Percentiles rank a stretch among this genome's conserved stretches.
phyloP scores from a whole-genome alignment of 2,888 invertebrate genomes.

The Diarsia brunnea region DNA sequence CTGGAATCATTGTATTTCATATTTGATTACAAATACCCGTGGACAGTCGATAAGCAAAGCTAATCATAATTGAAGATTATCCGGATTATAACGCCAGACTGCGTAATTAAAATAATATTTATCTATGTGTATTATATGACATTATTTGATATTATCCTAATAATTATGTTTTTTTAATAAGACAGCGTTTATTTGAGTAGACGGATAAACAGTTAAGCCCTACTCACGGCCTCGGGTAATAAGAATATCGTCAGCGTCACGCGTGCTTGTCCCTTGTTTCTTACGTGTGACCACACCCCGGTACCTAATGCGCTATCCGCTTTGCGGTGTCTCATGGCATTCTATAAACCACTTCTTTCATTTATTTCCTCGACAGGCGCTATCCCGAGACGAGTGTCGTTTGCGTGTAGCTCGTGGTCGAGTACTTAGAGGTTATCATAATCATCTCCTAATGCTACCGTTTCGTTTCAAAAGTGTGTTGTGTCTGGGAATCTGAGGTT shows the following conservation, averaged over 20 bases:
- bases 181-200: background rate
- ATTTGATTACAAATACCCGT: slow-evolving; percentile 30
- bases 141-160: slow-evolving; percentile 18
- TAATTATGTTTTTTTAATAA: background rate
- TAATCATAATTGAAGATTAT: slow-evolving; percentile 47
- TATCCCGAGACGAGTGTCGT: background rate
- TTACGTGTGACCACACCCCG: background rate
- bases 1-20: slow-evolving; percentile 29
- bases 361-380: background rate
- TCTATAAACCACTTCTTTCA: background rate
- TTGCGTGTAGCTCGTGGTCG: background rate
- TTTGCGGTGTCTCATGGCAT: background rate
- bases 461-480: slow-evolving; percentile 28
- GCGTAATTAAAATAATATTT: slow-evolving; percentile 24
- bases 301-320: too few relatives aligned
- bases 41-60: slow-evolving; percentile 9
- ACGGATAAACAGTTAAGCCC: background rate
- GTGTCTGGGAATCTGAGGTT: background rate
- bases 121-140: slow-evolving; percentile 5
- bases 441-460: background rate
- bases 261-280: background rate
- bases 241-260: background rate
- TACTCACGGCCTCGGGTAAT: background rate
- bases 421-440: background rate
- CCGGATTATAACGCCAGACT: slow-evolving; percentile 16